These are phyloP conservation scores for Philhelius pedissequus DNA, from an alignment of 2,888 invertebrate species.

Conservation along the genomic window DNA sequence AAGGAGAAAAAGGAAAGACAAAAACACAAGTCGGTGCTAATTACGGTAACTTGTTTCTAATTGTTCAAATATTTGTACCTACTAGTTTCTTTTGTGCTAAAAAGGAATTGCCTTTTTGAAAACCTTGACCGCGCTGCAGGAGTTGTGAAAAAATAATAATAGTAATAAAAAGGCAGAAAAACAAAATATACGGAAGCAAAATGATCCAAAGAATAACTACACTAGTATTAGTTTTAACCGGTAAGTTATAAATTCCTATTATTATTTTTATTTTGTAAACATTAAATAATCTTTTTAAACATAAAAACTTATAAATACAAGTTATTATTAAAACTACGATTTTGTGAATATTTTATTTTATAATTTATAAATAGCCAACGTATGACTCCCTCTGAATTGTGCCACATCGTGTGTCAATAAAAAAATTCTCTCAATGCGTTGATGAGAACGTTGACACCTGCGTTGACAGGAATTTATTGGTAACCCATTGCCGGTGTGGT, in stretches of 20 bases:
- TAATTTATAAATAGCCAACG: no score
- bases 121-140: neutral
- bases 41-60: slow-evolving; percentile 52
- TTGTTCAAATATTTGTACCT: slow-evolving; percentile 37
- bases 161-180: neutral
- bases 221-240: slow-evolving; percentile 37
- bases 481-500: no score
- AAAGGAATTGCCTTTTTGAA: slow-evolving; percentile 39
- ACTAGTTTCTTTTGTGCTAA: slow-evolving; percentile 34
- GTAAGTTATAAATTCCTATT: slow-evolving; percentile 27
- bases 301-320: no score
- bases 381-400: no score
- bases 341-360: no score
- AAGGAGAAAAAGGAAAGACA: neutral
- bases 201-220: slow-evolving; percentile 52
- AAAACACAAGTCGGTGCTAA: slow-evolving; percentile 56
- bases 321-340: no score
- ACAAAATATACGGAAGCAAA: slow-evolving; percentile 6
- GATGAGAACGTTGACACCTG: no score
- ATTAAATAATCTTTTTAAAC: no score
- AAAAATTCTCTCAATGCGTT: no score
- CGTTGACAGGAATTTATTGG: no score
- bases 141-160: neutral
- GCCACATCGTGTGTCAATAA: no score
- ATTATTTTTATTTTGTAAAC: neutral